phyloP scores from a whole-genome alignment of 2,888 invertebrate genomes.

The Isoperla grammatica region DNA sequence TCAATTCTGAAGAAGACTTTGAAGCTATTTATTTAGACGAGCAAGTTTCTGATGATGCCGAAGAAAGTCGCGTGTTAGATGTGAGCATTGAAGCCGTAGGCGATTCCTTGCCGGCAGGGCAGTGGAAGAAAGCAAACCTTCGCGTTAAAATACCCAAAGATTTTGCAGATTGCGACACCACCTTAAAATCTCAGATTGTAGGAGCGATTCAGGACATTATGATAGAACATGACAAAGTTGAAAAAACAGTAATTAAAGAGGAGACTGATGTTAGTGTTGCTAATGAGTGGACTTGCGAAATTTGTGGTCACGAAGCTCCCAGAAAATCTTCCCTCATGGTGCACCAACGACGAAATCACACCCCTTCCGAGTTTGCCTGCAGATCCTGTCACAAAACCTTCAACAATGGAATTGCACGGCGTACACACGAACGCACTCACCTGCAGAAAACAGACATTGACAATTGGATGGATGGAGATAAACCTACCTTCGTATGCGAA shows the following conservation, averaged over 20 bases:
- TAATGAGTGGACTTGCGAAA: slow-evolving; percentile 23
- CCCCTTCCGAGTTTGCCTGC: slow-evolving; percentile 9
- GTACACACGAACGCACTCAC: slow-evolving; percentile 19
- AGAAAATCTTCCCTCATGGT: slow-evolving; percentile 17
- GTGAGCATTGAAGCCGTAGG: not conserved
- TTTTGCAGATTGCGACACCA: slow-evolving; percentile 19
- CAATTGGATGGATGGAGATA: not conserved
- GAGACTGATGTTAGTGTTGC: not conserved
- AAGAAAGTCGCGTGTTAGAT: not conserved
- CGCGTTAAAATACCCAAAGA: slow-evolving; percentile 23
- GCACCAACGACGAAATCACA: slow-evolving; percentile 20
- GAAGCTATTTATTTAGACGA: not conserved
- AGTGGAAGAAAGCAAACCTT: slow-evolving; percentile 6
- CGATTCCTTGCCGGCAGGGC: not conserved
- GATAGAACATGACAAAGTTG: slow-evolving; percentile 5
- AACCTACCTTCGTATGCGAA: slow-evolving; percentile 22
- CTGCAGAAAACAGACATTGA: not conserved
- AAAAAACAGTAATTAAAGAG: not conserved
- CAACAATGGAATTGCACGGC: slow-evolving; percentile 1
- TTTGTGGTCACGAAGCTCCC: slow-evolving; percentile 16
- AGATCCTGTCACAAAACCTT: slow-evolving; percentile 23
- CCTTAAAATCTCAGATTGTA: slow-evolving; percentile 23
- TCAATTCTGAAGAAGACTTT: not conserved
- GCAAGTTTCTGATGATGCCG: not conserved
- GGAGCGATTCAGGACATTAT: slow-evolving; percentile 25